These are phyloP conservation scores for Seriola dumerili DNA, from an alignment of 2,113 vertebrate genomes.

Conservation along the genomic window DNA sequence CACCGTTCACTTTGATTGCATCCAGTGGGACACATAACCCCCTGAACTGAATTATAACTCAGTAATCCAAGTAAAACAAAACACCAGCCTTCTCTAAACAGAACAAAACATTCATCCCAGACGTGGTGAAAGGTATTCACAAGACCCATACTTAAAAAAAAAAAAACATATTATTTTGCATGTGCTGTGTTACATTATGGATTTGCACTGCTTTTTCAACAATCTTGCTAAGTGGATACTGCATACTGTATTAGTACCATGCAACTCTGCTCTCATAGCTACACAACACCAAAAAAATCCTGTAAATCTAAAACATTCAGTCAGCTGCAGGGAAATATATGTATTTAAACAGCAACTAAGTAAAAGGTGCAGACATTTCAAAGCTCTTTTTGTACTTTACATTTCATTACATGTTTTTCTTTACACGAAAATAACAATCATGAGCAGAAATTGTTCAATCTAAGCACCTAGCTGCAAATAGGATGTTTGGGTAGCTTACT, in stretches of 20 bases:
- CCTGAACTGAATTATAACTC: conserved; percentile 69
- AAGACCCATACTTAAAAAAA: neutral
- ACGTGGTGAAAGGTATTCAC: neutral
- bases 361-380: neutral
- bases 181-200: neutral
- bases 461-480: too few species aligned
- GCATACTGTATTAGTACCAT: neutral
- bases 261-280: neutral
- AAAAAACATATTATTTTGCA: neutral
- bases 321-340: neutral
- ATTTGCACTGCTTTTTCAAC: neutral
- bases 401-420: neutral
- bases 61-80: conserved; percentile 52
- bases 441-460: too few species aligned
- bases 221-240: neutral
- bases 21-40: conserved; percentile 68
- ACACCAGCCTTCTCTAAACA: conserved; percentile 19
- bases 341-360: neutral
- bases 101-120: neutral
- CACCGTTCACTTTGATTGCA: conserved; percentile 64
- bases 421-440: neutral
- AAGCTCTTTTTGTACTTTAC: neutral
- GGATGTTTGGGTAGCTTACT: too few species aligned
- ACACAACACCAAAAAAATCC: neutral
- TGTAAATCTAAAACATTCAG: too few species aligned